Evolutionary conservation across 35 echinoderm and acorn worm species (phyloP).

Genomic region (Stichopus chloronotus): DNA sequence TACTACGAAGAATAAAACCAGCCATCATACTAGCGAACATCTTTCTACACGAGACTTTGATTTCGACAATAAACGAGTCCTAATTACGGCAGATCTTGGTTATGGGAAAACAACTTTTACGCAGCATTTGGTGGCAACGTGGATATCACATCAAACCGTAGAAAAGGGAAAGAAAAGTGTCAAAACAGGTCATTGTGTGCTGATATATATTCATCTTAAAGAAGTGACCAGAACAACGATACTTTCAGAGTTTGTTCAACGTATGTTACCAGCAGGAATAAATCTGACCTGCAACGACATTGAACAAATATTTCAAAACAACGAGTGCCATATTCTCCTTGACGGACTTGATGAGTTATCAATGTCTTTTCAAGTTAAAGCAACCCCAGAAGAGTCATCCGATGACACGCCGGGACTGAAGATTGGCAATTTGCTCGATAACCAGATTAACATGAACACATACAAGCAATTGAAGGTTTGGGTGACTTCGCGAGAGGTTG

Average conservation of each 20-base stretch:
- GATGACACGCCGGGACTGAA: neutral
- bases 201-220: conserved; percentile 36
- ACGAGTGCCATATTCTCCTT: neutral
- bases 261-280: neutral
- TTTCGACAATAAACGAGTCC: neutral
- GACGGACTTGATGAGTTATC: conserved; percentile 23
- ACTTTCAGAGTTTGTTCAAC: neutral
- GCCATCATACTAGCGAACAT: neutral
- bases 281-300: neutral
- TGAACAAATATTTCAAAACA: neutral
- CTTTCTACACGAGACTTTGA: neutral
- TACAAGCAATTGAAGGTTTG: conserved; percentile 7
- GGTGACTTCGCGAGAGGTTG: conserved; percentile 42
- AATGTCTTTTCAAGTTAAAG: neutral
- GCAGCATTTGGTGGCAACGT: neutral
- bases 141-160: neutral
- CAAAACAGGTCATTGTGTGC: neutral
- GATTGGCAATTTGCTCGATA: neutral
- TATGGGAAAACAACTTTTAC: conserved; percentile 40
- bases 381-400: neutral
- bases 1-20: too few species aligned
- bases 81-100: conserved; percentile 15
- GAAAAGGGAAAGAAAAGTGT: neutral
- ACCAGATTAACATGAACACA: neutral
- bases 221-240: neutral